Percentiles rank a stretch among this genome's conserved stretches.
These are phyloP conservation scores for Lithophane socia DNA, from an alignment of 2,888 invertebrate species.

Conservation along the genomic window DNA sequence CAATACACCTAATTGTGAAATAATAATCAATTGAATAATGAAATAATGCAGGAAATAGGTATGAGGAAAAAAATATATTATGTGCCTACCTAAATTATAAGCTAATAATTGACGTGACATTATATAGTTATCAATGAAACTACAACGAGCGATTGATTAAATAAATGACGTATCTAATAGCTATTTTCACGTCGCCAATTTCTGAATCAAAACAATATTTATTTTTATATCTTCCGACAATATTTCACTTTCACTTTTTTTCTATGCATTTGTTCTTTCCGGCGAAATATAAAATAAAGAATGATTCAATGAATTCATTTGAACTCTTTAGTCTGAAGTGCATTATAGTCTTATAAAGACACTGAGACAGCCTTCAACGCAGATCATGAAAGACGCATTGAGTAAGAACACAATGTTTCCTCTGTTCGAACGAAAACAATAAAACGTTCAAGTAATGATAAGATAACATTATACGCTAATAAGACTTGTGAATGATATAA, in stretches of 20 bases:
- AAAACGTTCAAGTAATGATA: conserved; percentile 62
- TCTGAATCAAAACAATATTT: background rate
- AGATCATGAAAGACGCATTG: conserved; percentile 32
- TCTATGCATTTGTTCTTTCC: background rate
- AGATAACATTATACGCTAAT: conserved; percentile 56
- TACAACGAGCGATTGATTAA: background rate
- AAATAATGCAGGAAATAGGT: background rate
- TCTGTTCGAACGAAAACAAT: conserved; percentile 57
- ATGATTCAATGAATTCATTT: background rate
- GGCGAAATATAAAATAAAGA: background rate
- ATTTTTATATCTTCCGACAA: background rate
- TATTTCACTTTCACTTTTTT: background rate
- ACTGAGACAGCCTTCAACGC: conserved; percentile 23
- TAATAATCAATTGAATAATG: background rate
- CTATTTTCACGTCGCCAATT: background rate
- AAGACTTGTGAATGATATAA: conserved; percentile 31
- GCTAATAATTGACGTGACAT: background rate
- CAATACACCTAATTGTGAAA: background rate
- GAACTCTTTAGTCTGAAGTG: background rate
- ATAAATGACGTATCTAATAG: background rate
- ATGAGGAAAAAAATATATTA: conserved; percentile 1
- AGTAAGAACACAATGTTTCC: conserved; percentile 41
- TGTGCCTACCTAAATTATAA: background rate
- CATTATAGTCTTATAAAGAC: background rate
- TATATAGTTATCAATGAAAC: background rate